Evolutionary conservation across 2,113 vertebrate genomes (phyloP).

Genomic region (Chaetorhynchus papuensis): DNA sequence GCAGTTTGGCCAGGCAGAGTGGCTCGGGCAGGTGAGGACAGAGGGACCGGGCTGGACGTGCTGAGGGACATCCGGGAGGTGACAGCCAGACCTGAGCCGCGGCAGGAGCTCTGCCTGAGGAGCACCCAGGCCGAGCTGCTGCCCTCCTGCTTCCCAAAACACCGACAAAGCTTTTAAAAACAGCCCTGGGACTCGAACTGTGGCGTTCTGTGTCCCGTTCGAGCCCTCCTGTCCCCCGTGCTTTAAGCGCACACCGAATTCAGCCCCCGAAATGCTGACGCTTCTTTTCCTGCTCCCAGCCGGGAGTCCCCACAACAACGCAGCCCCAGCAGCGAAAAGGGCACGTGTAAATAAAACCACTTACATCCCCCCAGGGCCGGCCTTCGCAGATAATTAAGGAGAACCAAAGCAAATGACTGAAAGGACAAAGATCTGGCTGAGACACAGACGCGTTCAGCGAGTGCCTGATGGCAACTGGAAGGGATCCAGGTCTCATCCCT

Average conservation of each 20-base stretch:
- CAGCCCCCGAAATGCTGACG: not conserved
- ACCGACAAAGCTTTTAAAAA: not conserved
- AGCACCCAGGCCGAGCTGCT: not conserved
- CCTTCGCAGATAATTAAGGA: not conserved
- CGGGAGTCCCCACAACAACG: not conserved
- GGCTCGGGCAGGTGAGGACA: not conserved
- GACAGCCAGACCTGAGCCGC: not conserved
- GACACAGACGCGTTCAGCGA: not conserved
- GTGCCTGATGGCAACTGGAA: not conserved
- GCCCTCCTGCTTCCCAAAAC: not conserved
- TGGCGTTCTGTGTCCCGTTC: accelerated
- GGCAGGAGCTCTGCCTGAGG: not conserved
- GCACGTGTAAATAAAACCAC: not conserved
- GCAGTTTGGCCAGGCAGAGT: not conserved
- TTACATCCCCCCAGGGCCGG: not conserved
- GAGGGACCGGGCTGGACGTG: not conserved
- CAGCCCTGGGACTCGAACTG: not conserved
- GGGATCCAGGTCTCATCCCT: not conserved
- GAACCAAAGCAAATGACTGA: not conserved
- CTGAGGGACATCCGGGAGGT: not conserved
- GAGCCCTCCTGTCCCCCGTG: not conserved
- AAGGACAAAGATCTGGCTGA: slow-evolving; percentile 22
- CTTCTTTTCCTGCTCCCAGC: not conserved
- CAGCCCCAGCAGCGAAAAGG: not conserved
- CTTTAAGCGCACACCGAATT: accelerated